Evolutionary conservation across 2,797 vertebrate genomes (phyloP).

Genomic region (Potorous gilbertii): DNA sequence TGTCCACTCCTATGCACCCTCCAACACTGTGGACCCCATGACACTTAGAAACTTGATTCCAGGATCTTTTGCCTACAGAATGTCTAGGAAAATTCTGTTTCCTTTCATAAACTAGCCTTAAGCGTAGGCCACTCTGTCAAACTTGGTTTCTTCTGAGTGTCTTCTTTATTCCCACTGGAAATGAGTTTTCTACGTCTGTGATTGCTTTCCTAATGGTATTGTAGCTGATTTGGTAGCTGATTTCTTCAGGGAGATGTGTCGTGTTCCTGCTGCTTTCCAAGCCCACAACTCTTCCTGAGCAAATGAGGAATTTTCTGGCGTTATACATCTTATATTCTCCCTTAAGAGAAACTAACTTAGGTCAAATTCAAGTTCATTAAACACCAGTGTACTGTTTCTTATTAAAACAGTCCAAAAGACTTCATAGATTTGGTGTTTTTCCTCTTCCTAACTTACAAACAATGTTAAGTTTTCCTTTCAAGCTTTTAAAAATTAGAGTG

Average conservation of each 20-base stretch:
- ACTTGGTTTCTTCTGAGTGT: neutral
- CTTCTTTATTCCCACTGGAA: neutral
- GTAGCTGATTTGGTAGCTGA: neutral
- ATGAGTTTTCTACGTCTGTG: constrained; percentile 1
- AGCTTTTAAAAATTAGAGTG: neutral
- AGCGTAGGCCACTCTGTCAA: neutral
- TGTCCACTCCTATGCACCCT: neutral
- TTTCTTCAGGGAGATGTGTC: constrained; percentile 36
- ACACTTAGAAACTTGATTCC: neutral
- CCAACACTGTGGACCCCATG: neutral
- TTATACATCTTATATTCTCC: constrained; percentile 38
- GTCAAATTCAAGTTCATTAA: constrained; percentile 38
- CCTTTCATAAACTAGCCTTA: neutral
- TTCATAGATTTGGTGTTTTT: constrained; percentile 14
- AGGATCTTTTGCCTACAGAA: neutral
- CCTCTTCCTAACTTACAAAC: neutral
- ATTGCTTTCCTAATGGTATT: constrained; percentile 39
- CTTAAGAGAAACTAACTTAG: constrained; percentile 6
- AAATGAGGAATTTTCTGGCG: constrained; percentile 17
- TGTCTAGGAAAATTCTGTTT: constrained; percentile 2
- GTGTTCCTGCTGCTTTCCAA: constrained; percentile 28
- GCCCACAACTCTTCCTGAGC: constrained; percentile 37
- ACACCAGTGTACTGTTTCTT: neutral
- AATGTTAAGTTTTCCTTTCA: constrained; percentile 17
- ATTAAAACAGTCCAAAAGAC: neutral